Conservation (phyloP, 2,113 vertebrate species). For the Oenanthe melanoleuca region DNA sequence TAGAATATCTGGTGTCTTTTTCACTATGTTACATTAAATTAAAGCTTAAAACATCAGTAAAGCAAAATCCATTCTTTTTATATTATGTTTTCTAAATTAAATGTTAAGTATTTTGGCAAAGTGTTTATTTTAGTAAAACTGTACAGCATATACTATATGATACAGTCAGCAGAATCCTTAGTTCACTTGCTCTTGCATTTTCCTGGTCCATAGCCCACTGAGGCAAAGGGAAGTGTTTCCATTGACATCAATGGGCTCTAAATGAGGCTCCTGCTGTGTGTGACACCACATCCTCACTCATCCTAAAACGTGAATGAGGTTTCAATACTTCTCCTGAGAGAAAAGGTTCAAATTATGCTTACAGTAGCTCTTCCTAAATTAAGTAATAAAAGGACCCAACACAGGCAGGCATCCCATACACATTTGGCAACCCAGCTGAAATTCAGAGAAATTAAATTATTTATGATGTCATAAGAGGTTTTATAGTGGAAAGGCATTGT, state of each 20-base stretch:
- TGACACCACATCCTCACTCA: constrained; percentile 1
- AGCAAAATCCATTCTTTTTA: constrained; percentile 33
- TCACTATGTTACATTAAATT: constrained; percentile 50
- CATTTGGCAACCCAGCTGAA: neutral
- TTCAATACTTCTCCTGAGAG: neutral
- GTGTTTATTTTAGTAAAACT: constrained; percentile 20
- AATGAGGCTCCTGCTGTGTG: constrained; percentile 6
- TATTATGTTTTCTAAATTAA: constrained; percentile 48
- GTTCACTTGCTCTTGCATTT: neutral
- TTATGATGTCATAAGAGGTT: neutral
- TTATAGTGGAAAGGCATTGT: neutral
- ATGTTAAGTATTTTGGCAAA: neutral
- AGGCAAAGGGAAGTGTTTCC: constrained; percentile 34
- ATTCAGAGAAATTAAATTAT: neutral
- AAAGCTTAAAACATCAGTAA: constrained; percentile 49
- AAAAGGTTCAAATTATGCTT: constrained; percentile 42
- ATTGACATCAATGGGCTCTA: neutral
- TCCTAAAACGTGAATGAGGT: constrained; percentile 12
- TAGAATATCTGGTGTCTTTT: constrained; percentile 57
- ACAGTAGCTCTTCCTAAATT: constrained; percentile 14
- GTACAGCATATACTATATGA: neutral
- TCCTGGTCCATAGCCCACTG: constrained; percentile 18
- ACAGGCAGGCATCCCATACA: neutral
- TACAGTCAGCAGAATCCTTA: constrained; percentile 28
- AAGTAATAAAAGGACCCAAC: neutral